A percentile compares a stretch with the other conserved stretches of the same genome.
phyloP scores from a whole-genome alignment of 2,113 vertebrate genomes.

The Cariama cristata region DNA sequence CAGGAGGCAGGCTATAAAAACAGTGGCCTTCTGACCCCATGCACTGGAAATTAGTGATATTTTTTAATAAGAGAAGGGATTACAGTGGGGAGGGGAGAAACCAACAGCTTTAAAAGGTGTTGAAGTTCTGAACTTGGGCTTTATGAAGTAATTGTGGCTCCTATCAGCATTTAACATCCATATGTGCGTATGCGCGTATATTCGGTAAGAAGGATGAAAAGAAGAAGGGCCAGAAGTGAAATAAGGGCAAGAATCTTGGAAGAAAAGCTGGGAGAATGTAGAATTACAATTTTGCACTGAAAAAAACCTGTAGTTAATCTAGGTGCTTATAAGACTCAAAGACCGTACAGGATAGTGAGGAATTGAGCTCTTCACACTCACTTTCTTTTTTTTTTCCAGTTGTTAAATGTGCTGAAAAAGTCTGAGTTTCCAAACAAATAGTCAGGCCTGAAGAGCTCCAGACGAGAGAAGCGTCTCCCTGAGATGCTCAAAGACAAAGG shows the following conservation, averaged over 20 bases:
- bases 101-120: neutral
- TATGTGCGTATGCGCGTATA: neutral
- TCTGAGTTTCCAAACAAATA: conserved; percentile 27
- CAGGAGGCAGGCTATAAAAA: neutral
- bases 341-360: neutral
- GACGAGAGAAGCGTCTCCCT: neutral
- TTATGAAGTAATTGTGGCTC: neutral
- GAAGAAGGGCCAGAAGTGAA: neutral
- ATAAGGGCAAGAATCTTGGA: neutral
- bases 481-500: neutral
- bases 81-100: neutral
- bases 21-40: neutral
- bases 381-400: neutral
- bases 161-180: neutral
- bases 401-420: conserved; percentile 55
- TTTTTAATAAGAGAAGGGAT: neutral
- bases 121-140: neutral
- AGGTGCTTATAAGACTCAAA: neutral
- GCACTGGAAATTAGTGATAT: neutral
- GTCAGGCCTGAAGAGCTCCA: neutral
- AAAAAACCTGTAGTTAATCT: neutral
- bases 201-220: neutral
- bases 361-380: neutral
- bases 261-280: neutral
- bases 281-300: neutral